phyloP scores from a whole-genome alignment of 2,113 vertebrate species.

The Paratilapia polleni region DNA sequence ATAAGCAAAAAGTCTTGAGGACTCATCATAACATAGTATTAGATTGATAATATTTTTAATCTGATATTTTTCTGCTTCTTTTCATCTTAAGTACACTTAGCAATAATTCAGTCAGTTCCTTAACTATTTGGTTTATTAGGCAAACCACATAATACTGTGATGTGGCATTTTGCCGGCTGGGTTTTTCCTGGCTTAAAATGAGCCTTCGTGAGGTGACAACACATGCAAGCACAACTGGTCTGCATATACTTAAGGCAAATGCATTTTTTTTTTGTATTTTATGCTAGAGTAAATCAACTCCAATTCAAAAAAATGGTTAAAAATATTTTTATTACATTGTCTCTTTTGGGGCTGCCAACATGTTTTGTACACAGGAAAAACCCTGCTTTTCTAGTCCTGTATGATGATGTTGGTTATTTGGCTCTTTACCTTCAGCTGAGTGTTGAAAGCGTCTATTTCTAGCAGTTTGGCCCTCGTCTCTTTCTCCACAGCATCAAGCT shows the following conservation, averaged over 20 bases:
- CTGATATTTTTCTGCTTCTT: neutral
- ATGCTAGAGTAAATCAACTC: accelerated
- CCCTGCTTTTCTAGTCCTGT: neutral
- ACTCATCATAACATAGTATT: neutral
- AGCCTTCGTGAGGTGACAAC: neutral
- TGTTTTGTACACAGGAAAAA: neutral
- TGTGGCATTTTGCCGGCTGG: neutral
- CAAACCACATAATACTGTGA: neutral
- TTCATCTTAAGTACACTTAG: neutral
- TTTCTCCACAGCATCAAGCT: constrained; percentile 93
- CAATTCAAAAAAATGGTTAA: neutral
- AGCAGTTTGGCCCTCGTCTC: constrained; percentile 95
- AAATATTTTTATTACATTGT: accelerated
- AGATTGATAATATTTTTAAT: neutral
- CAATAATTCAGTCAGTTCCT: neutral
- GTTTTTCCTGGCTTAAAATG: neutral
- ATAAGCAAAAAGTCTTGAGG: neutral
- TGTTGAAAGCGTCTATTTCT: constrained; percentile 97
- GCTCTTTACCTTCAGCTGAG: constrained; percentile 92
- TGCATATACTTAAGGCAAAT: neutral
- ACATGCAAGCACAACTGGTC: accelerated
- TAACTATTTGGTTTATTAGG: neutral
- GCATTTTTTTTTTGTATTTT: neutral
- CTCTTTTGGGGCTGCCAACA: neutral
- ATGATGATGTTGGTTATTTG: neutral